phyloP scores from a whole-genome alignment of 2,113 vertebrate species.

The Laticauda laticaudata region DNA sequence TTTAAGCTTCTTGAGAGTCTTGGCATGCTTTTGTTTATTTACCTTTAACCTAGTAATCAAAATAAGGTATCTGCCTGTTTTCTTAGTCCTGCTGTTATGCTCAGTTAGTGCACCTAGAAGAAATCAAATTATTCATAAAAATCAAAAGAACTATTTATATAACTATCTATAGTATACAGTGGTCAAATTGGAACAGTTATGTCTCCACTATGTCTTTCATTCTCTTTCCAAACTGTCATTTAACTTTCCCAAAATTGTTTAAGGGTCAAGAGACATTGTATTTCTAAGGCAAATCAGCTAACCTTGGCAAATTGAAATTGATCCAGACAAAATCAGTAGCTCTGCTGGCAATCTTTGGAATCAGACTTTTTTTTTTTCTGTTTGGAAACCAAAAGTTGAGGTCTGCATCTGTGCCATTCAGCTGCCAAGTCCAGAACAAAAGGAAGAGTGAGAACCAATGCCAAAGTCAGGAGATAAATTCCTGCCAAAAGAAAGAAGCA shows the following conservation, averaged over 20 bases:
- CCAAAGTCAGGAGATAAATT: not conserved
- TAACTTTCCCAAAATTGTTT: conserved; percentile 9
- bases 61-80: conserved; percentile 14
- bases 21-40: not conserved
- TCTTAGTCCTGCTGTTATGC: not conserved
- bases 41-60: not conserved
- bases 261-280: conserved; percentile 1
- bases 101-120: conserved; percentile 7
- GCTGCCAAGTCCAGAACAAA: conserved; percentile 11
- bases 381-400: not conserved
- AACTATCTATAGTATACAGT: conserved; percentile 1
- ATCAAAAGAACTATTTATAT: conserved; percentile 22
- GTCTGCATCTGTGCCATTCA: conserved; percentile 6
- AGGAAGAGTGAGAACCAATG: not conserved
- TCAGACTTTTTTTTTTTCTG: not conserved
- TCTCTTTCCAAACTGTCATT: conserved; percentile 1
- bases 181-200: not conserved
- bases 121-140: conserved; percentile 29
- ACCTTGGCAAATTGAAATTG: conserved; percentile 3
- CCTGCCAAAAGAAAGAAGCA: conserved; percentile 5
- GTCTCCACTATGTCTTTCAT: not conserved
- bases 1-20: not conserved
- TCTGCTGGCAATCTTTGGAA: conserved; percentile 4
- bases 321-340: conserved; percentile 8
- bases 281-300: conserved; percentile 11